Base-by-base conservation (phyloP, 2,113 vertebrate genomes). In the Eidolon helvum region DNA sequence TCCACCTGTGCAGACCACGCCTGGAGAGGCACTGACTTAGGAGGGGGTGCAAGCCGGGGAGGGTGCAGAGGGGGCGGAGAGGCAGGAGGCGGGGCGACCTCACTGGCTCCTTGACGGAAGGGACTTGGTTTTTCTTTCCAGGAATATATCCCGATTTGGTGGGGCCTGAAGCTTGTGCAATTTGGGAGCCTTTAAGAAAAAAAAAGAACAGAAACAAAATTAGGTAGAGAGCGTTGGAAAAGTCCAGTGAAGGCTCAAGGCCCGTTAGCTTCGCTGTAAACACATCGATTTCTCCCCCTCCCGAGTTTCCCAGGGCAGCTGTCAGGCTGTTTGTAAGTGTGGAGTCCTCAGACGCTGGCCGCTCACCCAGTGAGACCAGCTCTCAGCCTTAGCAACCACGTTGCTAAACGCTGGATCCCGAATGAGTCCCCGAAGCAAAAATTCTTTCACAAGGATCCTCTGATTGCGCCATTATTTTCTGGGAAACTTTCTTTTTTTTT, bases 261-360 rank as follows among this genome's bases (percentile, higher is more conserved):
- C n/a, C 43, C 30, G 2, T 26, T 16, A 30, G 24, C 8, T 53
- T n/a, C 24, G 11, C 7, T 3, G 18, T 3, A 26, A 33, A 22
- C 24, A 10, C 1, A 0, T 45, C 35, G 18, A 2, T 18, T 19
- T 21, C 57, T n/a, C 16, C 30, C 7, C 9, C 10, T 9, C 26
- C 38, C 12, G 10, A 2, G 15, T n/a, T 71, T 40, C 45, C 21
- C 6, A 1, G 0, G 0, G 12, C 24, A 40, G 21, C 26, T 12
- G 10, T 9, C 26, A 3, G 75, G 14, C 45, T 10, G 19, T 2
- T 5, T 7, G 2, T 6, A 10, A 63, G 26, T 8, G 3, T 0
- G 26, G 35, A 7, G 38, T 55, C 22, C 10, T 22, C 12, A 28
- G 40, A 43, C 2, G 0, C 33, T 68, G 14, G 18, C 21, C 26